Conservation (phyloP, 2,888 invertebrate species). For the Pandemis heparana region DNA sequence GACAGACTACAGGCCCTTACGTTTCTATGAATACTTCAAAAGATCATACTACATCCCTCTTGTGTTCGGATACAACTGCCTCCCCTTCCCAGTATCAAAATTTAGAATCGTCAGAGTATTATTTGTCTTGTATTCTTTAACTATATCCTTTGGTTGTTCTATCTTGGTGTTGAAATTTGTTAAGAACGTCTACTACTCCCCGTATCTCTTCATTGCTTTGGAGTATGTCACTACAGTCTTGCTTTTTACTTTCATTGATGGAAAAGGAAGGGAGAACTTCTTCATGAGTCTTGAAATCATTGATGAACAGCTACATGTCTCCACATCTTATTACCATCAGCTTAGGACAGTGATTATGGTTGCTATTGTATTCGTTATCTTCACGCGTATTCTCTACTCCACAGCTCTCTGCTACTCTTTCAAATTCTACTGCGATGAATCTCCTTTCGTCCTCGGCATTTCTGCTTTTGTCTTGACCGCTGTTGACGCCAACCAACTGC, state of each 20-base stretch:
- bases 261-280: slow-evolving; percentile 8
- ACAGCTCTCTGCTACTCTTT: slow-evolving; percentile 33
- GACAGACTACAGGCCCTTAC: neutral
- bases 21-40: slow-evolving; percentile 22
- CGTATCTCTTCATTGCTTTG: slow-evolving; percentile 27
- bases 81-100: slow-evolving; percentile 22
- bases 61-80: slow-evolving; percentile 30
- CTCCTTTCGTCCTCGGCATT: slow-evolving; percentile 13
- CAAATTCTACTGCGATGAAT: slow-evolving; percentile 20
- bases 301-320: slow-evolving; percentile 31
- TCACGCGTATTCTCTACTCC: slow-evolving; percentile 30
- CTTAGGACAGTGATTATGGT: slow-evolving; percentile 15
- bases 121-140: slow-evolving; percentile 15
- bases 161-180: slow-evolving; percentile 21
- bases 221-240: slow-evolving; percentile 38
- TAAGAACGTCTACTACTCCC: slow-evolving; percentile 21
- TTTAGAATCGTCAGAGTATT: slow-evolving; percentile 21
- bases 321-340: slow-evolving; percentile 16
- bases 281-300: slow-evolving; percentile 28
- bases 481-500: slow-evolving; percentile 37
- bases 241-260: slow-evolving; percentile 13
- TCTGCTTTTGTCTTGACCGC: slow-evolving; percentile 35
- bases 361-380: slow-evolving; percentile 15
- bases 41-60: slow-evolving; percentile 14
- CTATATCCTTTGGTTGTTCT: slow-evolving; percentile 23